Evolutionary conservation across 2,888 invertebrate species (phyloP).

Genomic region (Drosophila meridiana): DNA sequence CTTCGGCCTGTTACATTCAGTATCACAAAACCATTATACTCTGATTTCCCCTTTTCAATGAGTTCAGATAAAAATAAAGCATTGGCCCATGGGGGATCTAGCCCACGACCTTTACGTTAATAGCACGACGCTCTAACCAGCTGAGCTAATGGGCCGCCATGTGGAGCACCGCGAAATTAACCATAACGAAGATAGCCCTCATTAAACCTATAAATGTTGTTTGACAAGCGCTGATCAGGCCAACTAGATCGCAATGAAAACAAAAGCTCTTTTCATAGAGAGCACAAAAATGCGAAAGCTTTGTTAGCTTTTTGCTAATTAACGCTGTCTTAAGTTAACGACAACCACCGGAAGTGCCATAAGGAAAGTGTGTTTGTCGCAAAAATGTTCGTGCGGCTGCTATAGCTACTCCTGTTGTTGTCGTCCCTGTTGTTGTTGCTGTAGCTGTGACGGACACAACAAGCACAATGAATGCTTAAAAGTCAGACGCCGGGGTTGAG

Average conservation of each 20-base stretch:
- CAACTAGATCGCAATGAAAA: slow-evolving; percentile 17
- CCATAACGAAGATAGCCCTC: not conserved
- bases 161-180: not conserved
- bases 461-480: slow-evolving; percentile 42
- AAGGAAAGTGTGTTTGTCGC: slow-evolving; percentile 30
- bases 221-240: slow-evolving; percentile 6
- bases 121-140: slow-evolving; percentile 86
- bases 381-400: slow-evolving; percentile 24
- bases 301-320: slow-evolving; percentile 33
- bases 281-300: slow-evolving; percentile 10
- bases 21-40: no score
- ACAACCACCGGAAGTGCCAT: slow-evolving; percentile 44
- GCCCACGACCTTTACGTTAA: slow-evolving; percentile 86
- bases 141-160: slow-evolving; percentile 85
- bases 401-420: not conserved
- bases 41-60: no score
- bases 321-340: slow-evolving; percentile 41
- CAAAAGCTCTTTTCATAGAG: slow-evolving; percentile 15
- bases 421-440: slow-evolving; percentile 22
- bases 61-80: no score
- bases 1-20: no score
- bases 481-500: slow-evolving; percentile 19
- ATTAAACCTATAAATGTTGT: slow-evolving; percentile 19
- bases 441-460: slow-evolving; percentile 35
- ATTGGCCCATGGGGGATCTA: slow-evolving; percentile 81